A percentile compares a stretch with the other conserved stretches of the same genome.
phyloP scores from a whole-genome alignment of 92 coral and sea anemone genomes.

The Phenganax stokvisi region DNA sequence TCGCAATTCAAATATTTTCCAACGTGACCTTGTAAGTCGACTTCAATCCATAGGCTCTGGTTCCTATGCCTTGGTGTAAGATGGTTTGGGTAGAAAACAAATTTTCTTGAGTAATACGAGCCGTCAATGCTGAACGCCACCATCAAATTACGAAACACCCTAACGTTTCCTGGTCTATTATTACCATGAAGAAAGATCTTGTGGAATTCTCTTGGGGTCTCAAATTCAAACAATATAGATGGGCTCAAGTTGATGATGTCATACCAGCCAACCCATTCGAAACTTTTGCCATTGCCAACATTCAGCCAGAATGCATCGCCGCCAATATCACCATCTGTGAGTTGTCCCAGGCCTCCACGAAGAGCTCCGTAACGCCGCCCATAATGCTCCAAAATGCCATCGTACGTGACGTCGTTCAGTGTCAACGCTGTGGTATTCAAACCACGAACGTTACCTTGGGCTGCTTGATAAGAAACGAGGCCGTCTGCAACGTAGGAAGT shows the following conservation, averaged over 20 bases:
- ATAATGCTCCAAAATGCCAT: conserved; percentile 64
- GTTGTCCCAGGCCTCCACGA: conserved; percentile 86
- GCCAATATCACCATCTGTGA: conserved; percentile 83
- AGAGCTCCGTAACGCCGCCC: conserved; percentile 72
- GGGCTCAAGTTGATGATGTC: conserved; percentile 63
- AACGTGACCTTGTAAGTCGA: conserved; percentile 59
- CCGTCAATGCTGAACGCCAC: conserved; percentile 87
- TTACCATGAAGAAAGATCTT: conserved; percentile 68
- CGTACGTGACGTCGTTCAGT: conserved; percentile 80
- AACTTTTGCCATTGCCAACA: conserved; percentile 65
- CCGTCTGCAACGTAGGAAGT: conserved; percentile 52
- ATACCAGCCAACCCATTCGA: conserved; percentile 92
- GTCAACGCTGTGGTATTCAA: conserved; percentile 46
- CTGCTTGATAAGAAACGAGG: conserved; percentile 69
- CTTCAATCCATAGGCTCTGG: conserved; percentile 76
- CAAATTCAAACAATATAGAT: conserved; percentile 72
- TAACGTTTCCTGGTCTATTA: conserved; percentile 75
- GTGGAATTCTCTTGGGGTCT: conserved; percentile 60
- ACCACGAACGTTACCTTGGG: conserved; percentile 79
- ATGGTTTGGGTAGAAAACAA: conserved; percentile 74
- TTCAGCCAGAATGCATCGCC: conserved; percentile 74
- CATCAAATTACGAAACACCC: conserved; percentile 74
- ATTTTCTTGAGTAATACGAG: conserved; percentile 83
- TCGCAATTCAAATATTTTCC: conserved; percentile 87
- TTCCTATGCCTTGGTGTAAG: conserved; percentile 45